Evolutionary conservation across 2,113 vertebrate genomes (phyloP), one percentile per base, ranked within the genome.

Genomic region (Pygoscelis adeliae): DNA sequence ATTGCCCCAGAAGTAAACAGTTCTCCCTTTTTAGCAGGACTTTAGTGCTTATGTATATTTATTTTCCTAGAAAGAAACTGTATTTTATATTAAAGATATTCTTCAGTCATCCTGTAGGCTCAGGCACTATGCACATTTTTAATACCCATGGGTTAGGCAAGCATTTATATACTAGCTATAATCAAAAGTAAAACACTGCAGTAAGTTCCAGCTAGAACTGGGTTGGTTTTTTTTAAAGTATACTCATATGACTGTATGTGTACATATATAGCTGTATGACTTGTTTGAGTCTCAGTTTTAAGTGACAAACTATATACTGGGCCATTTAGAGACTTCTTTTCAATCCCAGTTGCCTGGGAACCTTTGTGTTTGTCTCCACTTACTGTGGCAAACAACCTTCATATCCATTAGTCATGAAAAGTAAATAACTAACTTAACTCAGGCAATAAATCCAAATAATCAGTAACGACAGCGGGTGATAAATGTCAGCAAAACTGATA

Each of bases 391-490:
- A 96, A 94, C 89, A 97, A 86, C 90, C 87, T 97, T 94, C 88
- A 95, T 82, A 69, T 71, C 95, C 93, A 97, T 97, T 97, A 97
- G 87, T 78, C 95, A 92, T 52, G 89, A 73, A 96, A 83, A 96
- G 96, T 91, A 97, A 97, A 97, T 95, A 97, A 16, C 94, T 90
- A 82, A 91, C 97, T 93, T 80, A 89, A 95, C 78, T 79, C 87
- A 74, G 93, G 96, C 97, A 95, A 93, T 97, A 97, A 98, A 97
- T 86, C 91, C 94, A 93, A 96, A 96, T 77, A 98, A 97, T 97
- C 95, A 97, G 97, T 98, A 98, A 98, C 97, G 0, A 90, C 80
- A 91, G 91, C 7, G 3, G 73, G 84, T 83, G 91, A 95, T 96
- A 92, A 96, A 93, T 97, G 90, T 91, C 91, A 97, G 95, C 91